Conservation (phyloP, 2,797 vertebrate species). For the Australoheros facetus region DNA sequence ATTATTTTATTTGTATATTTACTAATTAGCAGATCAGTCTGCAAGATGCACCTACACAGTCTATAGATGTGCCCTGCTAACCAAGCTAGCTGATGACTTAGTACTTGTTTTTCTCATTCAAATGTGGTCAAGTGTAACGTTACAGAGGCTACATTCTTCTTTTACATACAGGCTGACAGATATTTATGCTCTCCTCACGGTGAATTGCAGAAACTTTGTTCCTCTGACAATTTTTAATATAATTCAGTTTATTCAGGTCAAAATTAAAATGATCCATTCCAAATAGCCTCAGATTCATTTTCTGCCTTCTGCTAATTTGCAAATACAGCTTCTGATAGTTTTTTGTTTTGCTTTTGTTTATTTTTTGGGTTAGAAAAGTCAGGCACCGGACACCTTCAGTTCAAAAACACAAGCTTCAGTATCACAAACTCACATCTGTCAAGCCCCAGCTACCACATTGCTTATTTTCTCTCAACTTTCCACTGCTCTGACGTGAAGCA, state of each 20-base stretch:
- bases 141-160: background rate
- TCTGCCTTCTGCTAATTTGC: background rate
- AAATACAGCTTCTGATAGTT: background rate
- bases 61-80: too few species aligned
- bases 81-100: background rate
- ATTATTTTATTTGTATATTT: background rate
- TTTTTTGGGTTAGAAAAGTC: background rate
- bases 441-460: slow-evolving; percentile 21
- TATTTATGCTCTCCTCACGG: background rate
- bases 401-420: background rate
- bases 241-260: background rate
- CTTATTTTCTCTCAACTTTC: slow-evolving; percentile 52
- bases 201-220: background rate
- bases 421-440: slow-evolving; percentile 39
- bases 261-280: background rate
- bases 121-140: background rate
- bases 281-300: background rate
- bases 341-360: background rate
- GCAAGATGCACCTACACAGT: background rate
- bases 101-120: background rate
- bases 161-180: background rate
- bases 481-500: slow-evolving; percentile 25
- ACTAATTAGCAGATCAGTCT: background rate
- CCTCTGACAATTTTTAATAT: background rate
- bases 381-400: background rate